Percentiles rank a stretch among this genome's conserved stretches.
These are phyloP conservation scores for Psittacula echo DNA, from an alignment of 2,797 vertebrate genomes.

Conservation along the genomic window DNA sequence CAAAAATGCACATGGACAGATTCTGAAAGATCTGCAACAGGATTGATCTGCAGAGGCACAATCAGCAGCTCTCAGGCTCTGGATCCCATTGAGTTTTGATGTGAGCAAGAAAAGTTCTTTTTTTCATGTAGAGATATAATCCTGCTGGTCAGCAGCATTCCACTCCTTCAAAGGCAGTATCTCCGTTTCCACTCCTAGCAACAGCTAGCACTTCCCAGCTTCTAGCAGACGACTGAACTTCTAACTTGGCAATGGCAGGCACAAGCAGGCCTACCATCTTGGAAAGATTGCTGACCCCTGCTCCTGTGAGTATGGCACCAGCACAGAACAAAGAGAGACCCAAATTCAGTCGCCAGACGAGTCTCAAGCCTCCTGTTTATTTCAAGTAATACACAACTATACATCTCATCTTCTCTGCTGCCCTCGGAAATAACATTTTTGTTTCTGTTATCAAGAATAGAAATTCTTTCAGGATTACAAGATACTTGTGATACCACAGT, in stretches of 20 bases:
- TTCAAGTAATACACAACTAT: not conserved
- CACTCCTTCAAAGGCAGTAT: not conserved
- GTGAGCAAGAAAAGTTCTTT: not conserved
- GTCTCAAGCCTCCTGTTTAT: not conserved
- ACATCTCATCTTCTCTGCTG: not conserved
- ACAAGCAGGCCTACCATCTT: not conserved
- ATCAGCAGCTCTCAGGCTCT: not conserved
- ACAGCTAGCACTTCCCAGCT: not conserved
- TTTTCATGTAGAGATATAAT: not conserved
- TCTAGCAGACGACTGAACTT: not conserved
- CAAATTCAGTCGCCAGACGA: not conserved
- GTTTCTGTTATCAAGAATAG: not conserved
- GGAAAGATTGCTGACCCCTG: not conserved
- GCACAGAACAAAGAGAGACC: not conserved
- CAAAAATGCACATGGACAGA: not conserved
- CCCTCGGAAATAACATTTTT: not conserved
- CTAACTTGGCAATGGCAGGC: not conserved
- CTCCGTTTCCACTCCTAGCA: not conserved
- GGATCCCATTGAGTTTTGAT: not conserved
- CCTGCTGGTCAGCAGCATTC: not conserved
- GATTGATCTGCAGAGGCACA: not conserved
- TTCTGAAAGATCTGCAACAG: not conserved
- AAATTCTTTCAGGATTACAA: not conserved
- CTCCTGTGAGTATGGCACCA: not conserved
- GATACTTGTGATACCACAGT: not conserved